A percentile compares a stretch with the other conserved stretches of the same genome.
Evolutionary conservation across 2,797 vertebrate genomes (phyloP).

Genomic region (Oceanodroma leucorhoa): DNA sequence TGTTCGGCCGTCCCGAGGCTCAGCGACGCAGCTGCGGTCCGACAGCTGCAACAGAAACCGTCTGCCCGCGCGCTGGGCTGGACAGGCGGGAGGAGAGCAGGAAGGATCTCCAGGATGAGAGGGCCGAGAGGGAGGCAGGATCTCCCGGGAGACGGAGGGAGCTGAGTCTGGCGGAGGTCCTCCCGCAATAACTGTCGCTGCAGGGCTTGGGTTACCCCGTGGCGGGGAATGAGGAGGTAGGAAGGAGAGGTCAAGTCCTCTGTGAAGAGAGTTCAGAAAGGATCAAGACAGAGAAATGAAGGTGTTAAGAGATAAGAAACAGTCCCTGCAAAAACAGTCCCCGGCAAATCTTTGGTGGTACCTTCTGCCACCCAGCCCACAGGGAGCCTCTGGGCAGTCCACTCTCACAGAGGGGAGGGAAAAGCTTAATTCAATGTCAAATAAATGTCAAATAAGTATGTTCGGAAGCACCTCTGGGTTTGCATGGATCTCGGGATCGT

Average conservation of each 20-base stretch:
- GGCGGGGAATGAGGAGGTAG: accelerated
- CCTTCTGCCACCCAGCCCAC: neutral
- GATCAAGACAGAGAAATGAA: neutral
- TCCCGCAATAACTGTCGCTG: accelerated
- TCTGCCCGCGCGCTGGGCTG: neutral
- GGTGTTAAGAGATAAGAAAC: neutral
- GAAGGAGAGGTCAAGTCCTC: neutral
- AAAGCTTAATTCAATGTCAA: neutral
- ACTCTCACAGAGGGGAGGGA: neutral
- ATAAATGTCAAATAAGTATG: too few relatives aligned
- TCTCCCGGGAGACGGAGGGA: neutral
- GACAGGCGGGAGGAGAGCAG: neutral
- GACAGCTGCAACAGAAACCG: conserved; percentile 37
- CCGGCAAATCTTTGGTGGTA: neutral
- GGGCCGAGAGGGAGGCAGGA: neutral
- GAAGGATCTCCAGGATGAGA: neutral
- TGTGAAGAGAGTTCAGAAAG: neutral
- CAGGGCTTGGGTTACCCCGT: neutral
- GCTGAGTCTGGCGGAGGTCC: neutral
- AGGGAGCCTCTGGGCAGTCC: neutral
- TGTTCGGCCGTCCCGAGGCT: accelerated
- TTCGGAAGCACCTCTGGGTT: neutral
- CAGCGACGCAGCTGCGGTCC: neutral
- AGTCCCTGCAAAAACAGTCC: neutral
- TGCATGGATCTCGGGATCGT: neutral